phyloP scores from a whole-genome alignment of 2,888 invertebrate species.

The Thecocarcelia acutangulata region DNA sequence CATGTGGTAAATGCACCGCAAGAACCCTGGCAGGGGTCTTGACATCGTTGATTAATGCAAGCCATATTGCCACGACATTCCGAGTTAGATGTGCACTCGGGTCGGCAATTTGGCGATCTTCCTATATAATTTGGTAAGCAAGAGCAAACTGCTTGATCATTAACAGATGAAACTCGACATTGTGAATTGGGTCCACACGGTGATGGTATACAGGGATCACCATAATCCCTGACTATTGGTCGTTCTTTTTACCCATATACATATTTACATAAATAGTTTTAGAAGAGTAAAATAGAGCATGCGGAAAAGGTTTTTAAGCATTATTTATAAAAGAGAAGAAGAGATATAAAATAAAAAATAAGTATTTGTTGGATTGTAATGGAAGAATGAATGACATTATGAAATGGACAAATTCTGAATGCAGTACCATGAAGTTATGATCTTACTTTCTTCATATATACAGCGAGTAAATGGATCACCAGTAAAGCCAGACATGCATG shows the following conservation, averaged over 20 bases:
- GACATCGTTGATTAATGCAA: constrained; percentile 90
- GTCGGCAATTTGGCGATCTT: constrained; percentile 91
- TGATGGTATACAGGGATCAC: constrained; percentile 90
- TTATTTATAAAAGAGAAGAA: constrained; percentile 69
- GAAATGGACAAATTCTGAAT: constrained; percentile 40
- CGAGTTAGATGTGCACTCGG: constrained; percentile 91
- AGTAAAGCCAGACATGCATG: constrained; percentile 87
- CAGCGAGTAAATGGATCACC: constrained; percentile 93
- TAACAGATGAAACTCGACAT: constrained; percentile 86
- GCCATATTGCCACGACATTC: constrained; percentile 92
- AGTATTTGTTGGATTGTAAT: constrained; percentile 55
- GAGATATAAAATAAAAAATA: constrained; percentile 70
- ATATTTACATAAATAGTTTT: constrained; percentile 48
- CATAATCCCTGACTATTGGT: constrained; percentile 77
- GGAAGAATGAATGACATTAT: constrained; percentile 47
- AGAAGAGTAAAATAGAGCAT: constrained; percentile 66
- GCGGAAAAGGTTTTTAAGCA: constrained; percentile 67
- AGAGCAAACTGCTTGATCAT: constrained; percentile 90
- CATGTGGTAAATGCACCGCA: constrained; percentile 91
- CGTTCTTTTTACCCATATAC: constrained; percentile 74
- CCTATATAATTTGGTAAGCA: constrained; percentile 90
- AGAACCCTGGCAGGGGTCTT: constrained; percentile 92
- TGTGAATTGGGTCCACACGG: constrained; percentile 93
- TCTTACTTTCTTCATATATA: constrained; percentile 86
- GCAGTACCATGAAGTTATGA: constrained; percentile 56